These are phyloP conservation scores for Masnerella sp. DNA, from an alignment of 2,888 invertebrate species.

Conservation along the genomic window DNA sequence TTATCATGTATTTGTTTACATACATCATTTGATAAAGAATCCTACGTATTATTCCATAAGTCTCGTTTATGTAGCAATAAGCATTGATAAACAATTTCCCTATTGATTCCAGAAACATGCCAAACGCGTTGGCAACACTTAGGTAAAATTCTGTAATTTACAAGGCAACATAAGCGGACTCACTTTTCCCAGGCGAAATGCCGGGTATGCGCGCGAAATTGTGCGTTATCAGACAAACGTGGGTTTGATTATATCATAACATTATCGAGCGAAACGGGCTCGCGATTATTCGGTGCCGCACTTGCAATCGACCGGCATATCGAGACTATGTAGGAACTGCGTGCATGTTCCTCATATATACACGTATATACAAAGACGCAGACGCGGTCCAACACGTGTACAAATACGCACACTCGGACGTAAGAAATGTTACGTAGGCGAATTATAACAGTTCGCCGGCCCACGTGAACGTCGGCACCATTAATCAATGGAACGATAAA, in stretches of 20 bases:
- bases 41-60: no score
- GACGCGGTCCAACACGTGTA: no score
- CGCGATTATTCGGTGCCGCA: conserved; percentile 19
- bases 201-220: no score
- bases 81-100: no score
- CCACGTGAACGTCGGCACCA: conserved; percentile 66
- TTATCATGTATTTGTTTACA: no score
- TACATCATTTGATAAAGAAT: no score
- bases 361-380: conserved; percentile 3
- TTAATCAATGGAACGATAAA: conserved; percentile 67
- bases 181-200: no score
- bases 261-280: conserved; percentile 22
- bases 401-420: conserved; percentile 9
- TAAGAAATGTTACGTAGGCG: conserved; percentile 63
- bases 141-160: no score
- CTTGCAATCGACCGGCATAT: conserved; percentile 31
- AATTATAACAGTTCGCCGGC: conserved; percentile 69
- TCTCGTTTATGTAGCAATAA: no score
- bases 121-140: no score
- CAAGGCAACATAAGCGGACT: no score
- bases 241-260: conserved; percentile 42
- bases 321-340: conserved; percentile 45
- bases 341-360: neutral
- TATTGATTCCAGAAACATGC: no score
- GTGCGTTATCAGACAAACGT: conserved; percentile 17